Base-by-base conservation (phyloP, 2,888 invertebrate species). In the Apamea monoglypha region DNA sequence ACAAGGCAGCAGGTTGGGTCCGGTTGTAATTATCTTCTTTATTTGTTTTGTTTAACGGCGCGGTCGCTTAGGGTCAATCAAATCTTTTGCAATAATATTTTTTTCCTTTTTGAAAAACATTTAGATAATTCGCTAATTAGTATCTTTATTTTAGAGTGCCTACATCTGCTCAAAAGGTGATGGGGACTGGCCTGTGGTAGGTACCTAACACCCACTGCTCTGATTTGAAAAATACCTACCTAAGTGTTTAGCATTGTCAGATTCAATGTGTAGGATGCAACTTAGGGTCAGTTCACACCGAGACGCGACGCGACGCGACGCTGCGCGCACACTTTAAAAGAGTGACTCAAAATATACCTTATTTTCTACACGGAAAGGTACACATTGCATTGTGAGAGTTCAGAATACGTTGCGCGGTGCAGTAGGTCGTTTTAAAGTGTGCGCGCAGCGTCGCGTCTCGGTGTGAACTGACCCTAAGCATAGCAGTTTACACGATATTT, bases 41-140 rank as follows among this genome's bases (percentile, higher is more conserved):
- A 44, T 71, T 84, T 82, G 71, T 82, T 85, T 84, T 82, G 74
- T 84, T 85, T 74, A 59, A n/a, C 47, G 40, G 61, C 18, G 68
- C 76, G 64, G 69, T 74, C 76, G 74, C 50, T 74, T 40, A 40
- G 74, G 82, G 82, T 82, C 82, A 84, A 77, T 85, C 86, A 74
- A 67, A 74, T 74, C 50, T 67, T 81, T 81, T 76, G 66, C 32
- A 32, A 25, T 16, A 6, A 25, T 29, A 18, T 32, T 64, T 36
- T 36, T 69, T 56, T 59, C 25, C 25, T 29, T 76, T 82, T 32
- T 8, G 1, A 18, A 50, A 50, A 74, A 61, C 36, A 76, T 76
- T 53, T 16, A 36, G 59, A 82, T 74, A 61, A 82, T 61, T 82
- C 12, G 53, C 53, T 75, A 82, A 80, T 80, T 82, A 82, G 80